Evolutionary conservation across 2,113 vertebrate genomes (phyloP), one percentile per base, ranked within the genome.

Genomic region (Meles meles): DNA sequence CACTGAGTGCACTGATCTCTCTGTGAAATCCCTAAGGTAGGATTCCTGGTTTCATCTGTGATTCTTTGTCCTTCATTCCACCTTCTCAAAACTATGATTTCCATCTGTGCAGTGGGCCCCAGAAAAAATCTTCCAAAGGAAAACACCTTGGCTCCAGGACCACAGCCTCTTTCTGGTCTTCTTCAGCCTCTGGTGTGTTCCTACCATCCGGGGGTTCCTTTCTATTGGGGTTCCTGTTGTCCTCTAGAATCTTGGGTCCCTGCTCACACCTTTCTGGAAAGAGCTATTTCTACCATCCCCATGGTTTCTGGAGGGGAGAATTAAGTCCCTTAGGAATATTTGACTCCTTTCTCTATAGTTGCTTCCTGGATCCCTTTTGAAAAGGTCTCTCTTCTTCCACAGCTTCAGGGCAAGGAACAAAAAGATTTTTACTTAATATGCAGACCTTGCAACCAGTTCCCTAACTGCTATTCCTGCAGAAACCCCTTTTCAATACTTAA

Each of bases 381-480:
- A 97, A 96, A 85, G 37, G 65, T 86, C 71, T 90, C 84, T 37
- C 79, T 92, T 95, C 79, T 95, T 88, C 86, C 61, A 74, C 57
- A 72, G 72, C 90, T 93, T 97, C n/a, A 76, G 52, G 59, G 21
- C 52, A 94, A 95, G 47, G 55, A 65, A 95, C 88, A 93, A 95
- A 95, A 96, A 96, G 88, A 95, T 82, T 47, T 82, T 77, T 88
- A 94, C 81, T 96, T 95, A 97, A 96, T 83, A 97, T 97, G 76
- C 84, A 93, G 59, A 63, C 25, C 71, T 96, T 89, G 87, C 93
- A 93, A 34, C 77, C 39, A 92, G 72, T 4, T 74, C 55, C 79
- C 91, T 59, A 89, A 89, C 94, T 57, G 34, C 74, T 80, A 61
- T 92, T 88, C 55, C 85, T 79, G 20, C 34, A 97, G 80, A 96